Base-by-base conservation (phyloP, 2,797 vertebrate species). In the Calcarius lapponicus region DNA sequence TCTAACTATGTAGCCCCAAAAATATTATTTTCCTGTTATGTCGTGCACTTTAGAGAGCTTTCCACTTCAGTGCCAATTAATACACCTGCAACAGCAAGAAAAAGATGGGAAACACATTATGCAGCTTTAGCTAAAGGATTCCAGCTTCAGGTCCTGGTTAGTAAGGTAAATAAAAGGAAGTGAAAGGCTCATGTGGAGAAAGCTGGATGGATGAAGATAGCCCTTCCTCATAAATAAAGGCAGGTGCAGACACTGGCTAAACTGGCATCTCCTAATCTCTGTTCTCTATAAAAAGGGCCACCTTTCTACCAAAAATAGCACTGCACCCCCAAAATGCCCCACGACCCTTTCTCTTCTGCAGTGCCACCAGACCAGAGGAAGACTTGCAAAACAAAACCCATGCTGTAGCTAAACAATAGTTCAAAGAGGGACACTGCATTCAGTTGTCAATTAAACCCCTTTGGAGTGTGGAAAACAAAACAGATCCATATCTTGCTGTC, bases 21-120 rank as follows among this genome's bases (percentile, higher is more conserved):
- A 84, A 73, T 17, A 13, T 1, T 73, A 58, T 80, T 88, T 95
- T 83, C 65, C 31, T 58, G 26, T 65, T 78, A 65, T 1, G 14
- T 61, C 50, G 45, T 78, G 71, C 12, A 54, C 36, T 78, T 92
- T 8, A 57, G 25, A 90, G 45, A 78, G 8, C 5, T 57, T 54
- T 38, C n/a, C 22, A 31, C 38, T 80, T 82, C 36, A 67, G 1
- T 11, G 54, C 64, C 56, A 80, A 57, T 25, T 34, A 83, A 80
- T 17, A 64, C 64, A 94, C 57, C 71, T 80, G 69, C 31, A 91
- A 71, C 17, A 80, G 81, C 53, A 86, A 75, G 28, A 64, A 82
- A 82, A 87, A 72, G 26, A 81, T 9, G 29, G 67, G 34, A 70
- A 86, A 86, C 15, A 57, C 7, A 71, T 78, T 79, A 71, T 47